These are phyloP conservation scores for Lophius piscatorius DNA, from an alignment of 2,113 vertebrate genomes.

Conservation along the genomic window DNA sequence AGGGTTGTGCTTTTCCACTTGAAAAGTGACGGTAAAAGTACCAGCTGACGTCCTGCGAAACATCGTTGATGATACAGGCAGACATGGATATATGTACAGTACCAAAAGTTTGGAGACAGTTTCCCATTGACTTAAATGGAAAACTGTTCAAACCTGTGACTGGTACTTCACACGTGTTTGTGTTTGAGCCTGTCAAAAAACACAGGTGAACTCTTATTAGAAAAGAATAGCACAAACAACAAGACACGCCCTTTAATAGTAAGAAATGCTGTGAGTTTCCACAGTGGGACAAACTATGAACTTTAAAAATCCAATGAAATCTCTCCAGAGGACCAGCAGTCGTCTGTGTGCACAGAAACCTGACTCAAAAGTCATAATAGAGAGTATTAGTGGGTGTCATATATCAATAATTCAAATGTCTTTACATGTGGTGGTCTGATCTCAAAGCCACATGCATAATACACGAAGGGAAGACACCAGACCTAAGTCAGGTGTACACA, in stretches of 20 bases:
- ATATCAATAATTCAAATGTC: slow-evolving; percentile 65
- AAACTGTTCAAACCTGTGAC: no score
- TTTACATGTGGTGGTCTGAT: slow-evolving; percentile 60
- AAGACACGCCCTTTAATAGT: neutral
- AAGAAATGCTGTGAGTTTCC: neutral
- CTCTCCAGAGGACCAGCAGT: neutral
- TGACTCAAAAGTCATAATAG: slow-evolving; percentile 15
- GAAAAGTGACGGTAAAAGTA: neutral
- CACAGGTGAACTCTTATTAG: neutral
- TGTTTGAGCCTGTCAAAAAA: neutral
- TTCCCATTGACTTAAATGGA: no score
- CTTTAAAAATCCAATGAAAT: neutral
- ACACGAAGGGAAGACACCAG: slow-evolving; percentile 44
- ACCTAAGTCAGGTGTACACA: no score
- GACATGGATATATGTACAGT: no score
- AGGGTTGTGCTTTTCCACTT: slow-evolving; percentile 8
- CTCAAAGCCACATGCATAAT: slow-evolving; percentile 66
- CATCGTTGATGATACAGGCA: neutral
- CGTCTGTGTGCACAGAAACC: neutral
- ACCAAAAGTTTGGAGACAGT: no score
- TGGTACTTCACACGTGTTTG: no score
- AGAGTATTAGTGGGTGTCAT: slow-evolving; percentile 2
- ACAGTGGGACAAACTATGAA: neutral
- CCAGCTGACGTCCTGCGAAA: slow-evolving; percentile 9
- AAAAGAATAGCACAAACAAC: neutral